phyloP scores from a whole-genome alignment of 2,888 invertebrate species.

The Pandemis heparana region DNA sequence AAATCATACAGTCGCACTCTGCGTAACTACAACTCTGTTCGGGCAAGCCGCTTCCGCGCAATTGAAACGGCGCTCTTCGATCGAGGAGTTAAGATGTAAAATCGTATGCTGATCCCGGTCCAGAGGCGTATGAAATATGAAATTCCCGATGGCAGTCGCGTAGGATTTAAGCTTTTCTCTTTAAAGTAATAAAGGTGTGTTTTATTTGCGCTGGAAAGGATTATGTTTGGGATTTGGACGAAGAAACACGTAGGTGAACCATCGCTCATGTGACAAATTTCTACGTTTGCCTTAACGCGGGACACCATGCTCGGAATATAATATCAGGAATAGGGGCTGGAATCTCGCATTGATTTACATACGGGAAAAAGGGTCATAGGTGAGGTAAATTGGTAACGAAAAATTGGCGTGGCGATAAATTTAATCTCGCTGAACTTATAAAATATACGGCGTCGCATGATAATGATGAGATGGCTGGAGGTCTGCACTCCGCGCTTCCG shows the following conservation, averaged over 20 bases:
- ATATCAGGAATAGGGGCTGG: conserved; percentile 69
- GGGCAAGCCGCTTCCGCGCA: conserved; percentile 54
- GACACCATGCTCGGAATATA: conserved; percentile 83
- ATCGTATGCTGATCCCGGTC: conserved; percentile 74
- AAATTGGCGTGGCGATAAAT: conserved; percentile 32
- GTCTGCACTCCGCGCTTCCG: conserved; percentile 14
- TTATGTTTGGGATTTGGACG: conserved; percentile 83
- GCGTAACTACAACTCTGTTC: conserved; percentile 68
- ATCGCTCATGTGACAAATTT: conserved; percentile 86
- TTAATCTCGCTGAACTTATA: conserved; percentile 20
- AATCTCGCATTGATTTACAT: conserved; percentile 81
- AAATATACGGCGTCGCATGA: conserved; percentile 27
- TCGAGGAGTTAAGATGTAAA: conserved; percentile 79
- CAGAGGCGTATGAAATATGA: conserved; percentile 74
- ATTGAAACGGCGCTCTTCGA: conserved; percentile 77
- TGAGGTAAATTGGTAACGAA: conserved; percentile 37
- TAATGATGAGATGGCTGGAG: conserved; percentile 29
- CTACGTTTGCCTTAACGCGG: conserved; percentile 85
- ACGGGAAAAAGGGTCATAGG: conserved; percentile 55
- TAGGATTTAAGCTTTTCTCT: conserved; percentile 81
- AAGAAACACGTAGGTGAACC: conserved; percentile 84
- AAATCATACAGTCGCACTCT: conserved; percentile 82
- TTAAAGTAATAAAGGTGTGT: conserved; percentile 85
- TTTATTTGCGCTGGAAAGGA: conserved; percentile 79
- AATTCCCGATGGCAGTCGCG: conserved; percentile 71